Evolutionary conservation across 2,888 invertebrate species (phyloP), one percentile per base, ranked within the genome.

Genomic region (Lumbricus terrestris): DNA sequence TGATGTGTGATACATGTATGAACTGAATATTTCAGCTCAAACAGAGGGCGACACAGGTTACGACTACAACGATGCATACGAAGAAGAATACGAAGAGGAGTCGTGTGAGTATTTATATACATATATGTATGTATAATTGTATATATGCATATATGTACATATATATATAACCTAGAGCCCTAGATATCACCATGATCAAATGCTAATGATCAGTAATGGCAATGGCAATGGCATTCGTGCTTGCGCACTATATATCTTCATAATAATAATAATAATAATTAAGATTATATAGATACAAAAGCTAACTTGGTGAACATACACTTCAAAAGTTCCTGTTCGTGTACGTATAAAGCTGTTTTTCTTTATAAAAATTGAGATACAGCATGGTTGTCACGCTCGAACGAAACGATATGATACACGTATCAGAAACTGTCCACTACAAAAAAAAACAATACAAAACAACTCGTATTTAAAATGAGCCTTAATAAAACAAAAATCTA

Each of bases 11-110:
- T n/a, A n/a, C n/a, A 13, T 85, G 23, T n/a, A 85, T 37, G 85
- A 85, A 85, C 37, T 85, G 85, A 85, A 85, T 85, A 40, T 88
- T 42, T 88, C 34, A 89, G 89, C 47, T 33, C 89, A 89, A 33
- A 89, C 89, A 89, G 89, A 89, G 37, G 89, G 90, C 20, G 90
- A 90, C 90, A 89, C 89, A 82, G 90, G 89, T n/a, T 90, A 90
- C 54, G 90, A 90, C 37, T 47, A 90, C 40, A 89, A 89, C 85
- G 90, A 90, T 34, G 42, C 88, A 35, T 90, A 90, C 40, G 89
- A 54, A 69, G 90, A 90, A 38, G 90, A 90, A 38, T 90, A 90
- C 47, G 90, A 89, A 37, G 90, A 90, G 29, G 89, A 90, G 23
- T 89, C 90, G 82, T 82, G 90, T 90, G 20, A 82, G 90, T 88